Conservation (phyloP, 2,797 vertebrate genomes). For the Scolopax bukidnonensis region DNA sequence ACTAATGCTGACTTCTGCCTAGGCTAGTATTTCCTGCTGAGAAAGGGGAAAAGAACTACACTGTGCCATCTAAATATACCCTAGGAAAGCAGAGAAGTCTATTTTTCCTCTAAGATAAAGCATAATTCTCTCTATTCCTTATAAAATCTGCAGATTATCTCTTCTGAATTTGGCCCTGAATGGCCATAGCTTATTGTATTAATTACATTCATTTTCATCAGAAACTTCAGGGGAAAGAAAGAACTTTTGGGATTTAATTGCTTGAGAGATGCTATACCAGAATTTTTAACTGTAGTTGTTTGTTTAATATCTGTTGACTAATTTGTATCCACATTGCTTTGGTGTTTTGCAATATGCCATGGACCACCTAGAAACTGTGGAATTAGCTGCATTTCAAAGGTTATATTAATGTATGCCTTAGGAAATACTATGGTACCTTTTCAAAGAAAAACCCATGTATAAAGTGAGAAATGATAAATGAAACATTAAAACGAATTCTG, state of each 20-base stretch:
- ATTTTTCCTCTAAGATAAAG: not conserved
- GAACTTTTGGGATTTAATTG: not conserved
- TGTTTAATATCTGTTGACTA: not conserved
- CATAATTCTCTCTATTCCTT: not conserved
- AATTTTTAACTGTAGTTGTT: not conserved
- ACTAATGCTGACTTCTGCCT: not conserved
- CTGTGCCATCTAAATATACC: not conserved
- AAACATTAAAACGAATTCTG: conserved; percentile 45
- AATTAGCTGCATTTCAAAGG: conserved; percentile 25
- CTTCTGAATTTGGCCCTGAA: not conserved
- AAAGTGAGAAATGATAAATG: conserved; percentile 18
- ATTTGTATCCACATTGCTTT: not conserved
- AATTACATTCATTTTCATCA: not conserved
- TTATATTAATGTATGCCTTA: not conserved
- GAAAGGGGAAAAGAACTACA: not conserved
- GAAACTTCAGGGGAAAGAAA: not conserved
- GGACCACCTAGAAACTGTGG: not conserved
- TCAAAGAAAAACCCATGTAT: not conserved
- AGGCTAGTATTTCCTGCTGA: not conserved
- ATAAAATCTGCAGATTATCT: not conserved
- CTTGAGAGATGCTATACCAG: not conserved
- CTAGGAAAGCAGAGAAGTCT: not conserved
- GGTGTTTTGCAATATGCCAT: not conserved
- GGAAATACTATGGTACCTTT: not conserved
- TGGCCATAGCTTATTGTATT: not conserved